Evolutionary conservation across 2,888 invertebrate species (phyloP), one percentile per base, ranked within the genome.

Genomic region (Nomada ruficornis): DNA sequence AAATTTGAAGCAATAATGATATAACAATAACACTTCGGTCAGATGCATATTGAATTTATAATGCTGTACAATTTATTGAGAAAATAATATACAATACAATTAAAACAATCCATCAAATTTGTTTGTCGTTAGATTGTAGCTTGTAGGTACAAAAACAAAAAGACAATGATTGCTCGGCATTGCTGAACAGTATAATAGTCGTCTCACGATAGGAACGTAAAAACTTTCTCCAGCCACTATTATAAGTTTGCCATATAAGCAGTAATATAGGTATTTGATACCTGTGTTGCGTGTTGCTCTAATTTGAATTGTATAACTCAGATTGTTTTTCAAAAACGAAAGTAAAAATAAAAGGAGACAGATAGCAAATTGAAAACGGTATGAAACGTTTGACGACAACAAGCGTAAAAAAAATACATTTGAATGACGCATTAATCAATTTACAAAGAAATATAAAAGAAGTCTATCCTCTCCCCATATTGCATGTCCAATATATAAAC

Each of bases 401-500:
- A 44, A 29, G 74, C 36, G 54, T n/a, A 54, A 82, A 76, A 73
- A 71, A 57, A 64, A 71, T 78, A 73, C 13, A 54, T 42, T 84
- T 57, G 52, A 62, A 77, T 71, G 65, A 74, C 42, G 60, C 13
- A 76, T 65, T 70, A 60, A 71, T 77, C 50, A 73, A 74, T 82
- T 85, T 69, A 73, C 59, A 83, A 86, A 80, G 74, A 70, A 73
- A 88, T 86, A 85, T 80, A 85, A 88, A 88, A 88, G 71, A 87
- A 88, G 87, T 88, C 87, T 88, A 87, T 88, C 80, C 88, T 88
- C 88, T 88, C 87, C 82, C 83, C 70, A 68, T 72, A 69, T 88
- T 78, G 76, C 60, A 79, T 77, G 26, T 77, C 54, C n/a, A 63
- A 74, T 85, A 72, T 72, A 86, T 62, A 80, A 85, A 85, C 70